Evolutionary conservation across 1,140 invertebrate species (phyloP).

Genomic region (Procambarus virginalis): DNA sequence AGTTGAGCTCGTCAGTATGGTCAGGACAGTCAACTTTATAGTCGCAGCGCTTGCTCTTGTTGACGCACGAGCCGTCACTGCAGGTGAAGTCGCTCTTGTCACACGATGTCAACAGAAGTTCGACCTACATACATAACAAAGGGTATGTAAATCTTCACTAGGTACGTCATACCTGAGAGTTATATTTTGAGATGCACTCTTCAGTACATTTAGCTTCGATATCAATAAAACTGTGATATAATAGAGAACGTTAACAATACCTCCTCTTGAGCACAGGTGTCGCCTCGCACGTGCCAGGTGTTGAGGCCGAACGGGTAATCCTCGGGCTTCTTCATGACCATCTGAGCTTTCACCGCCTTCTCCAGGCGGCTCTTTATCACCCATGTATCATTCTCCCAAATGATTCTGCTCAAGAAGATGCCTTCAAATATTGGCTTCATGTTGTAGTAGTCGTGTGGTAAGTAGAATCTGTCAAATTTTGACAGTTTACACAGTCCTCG

Average conservation of each 20-base stretch:
- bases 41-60: conserved; percentile 7
- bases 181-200: no score
- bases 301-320: not conserved
- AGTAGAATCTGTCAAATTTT: not conserved
- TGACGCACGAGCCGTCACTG: conserved; percentile 16
- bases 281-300: not conserved
- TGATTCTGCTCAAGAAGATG: not conserved
- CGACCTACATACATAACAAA: not conserved
- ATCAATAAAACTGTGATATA: no score
- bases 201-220: no score
- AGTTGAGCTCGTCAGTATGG: conserved; percentile 39
- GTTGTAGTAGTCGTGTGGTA: not conserved
- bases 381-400: conserved; percentile 17
- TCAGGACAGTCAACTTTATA: conserved; percentile 33
- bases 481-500: not conserved
- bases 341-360: not conserved
- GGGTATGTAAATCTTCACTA: no score
- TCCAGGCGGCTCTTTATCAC: conserved; percentile 3
- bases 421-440: not conserved
- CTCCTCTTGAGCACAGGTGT: not conserved
- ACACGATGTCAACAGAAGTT: conserved; percentile 18
- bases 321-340: not conserved
- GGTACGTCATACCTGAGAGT: no score
- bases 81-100: conserved; percentile 3
- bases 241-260: not conserved